These are phyloP conservation scores for Ashinkailepas kermadecensis DNA, from an alignment of 2,888 invertebrate species.

Conservation along the genomic window DNA sequence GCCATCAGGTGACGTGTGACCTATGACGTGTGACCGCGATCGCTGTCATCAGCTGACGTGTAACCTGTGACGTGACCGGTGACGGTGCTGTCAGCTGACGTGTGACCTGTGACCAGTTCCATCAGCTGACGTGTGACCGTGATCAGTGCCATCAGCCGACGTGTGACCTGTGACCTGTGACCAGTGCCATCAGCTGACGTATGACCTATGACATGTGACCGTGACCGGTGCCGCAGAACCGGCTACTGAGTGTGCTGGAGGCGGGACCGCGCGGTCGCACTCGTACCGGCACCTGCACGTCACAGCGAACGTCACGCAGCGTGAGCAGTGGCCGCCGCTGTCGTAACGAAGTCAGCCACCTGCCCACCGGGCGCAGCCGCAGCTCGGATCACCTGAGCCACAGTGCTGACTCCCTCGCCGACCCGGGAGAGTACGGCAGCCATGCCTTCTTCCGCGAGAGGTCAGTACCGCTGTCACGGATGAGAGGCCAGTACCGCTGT, in stretches of 20 bases:
- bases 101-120: too few relatives aligned
- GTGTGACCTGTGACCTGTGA: too few relatives aligned
- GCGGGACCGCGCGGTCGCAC: slow-evolving; percentile 28
- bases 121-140: too few relatives aligned
- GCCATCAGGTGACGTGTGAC: too few relatives aligned
- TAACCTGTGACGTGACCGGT: too few relatives aligned
- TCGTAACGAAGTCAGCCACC: slow-evolving; percentile 12
- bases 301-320: slow-evolving; percentile 23
- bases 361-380: not conserved
- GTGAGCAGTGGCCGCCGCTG: slow-evolving; percentile 29
- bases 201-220: too few relatives aligned
- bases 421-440: slow-evolving; percentile 27
- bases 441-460: slow-evolving; percentile 29
- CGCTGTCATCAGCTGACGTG: too few relatives aligned
- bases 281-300: slow-evolving; percentile 25
- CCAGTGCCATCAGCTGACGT: too few relatives aligned
- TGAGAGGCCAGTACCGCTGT: too few relatives aligned
- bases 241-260: slow-evolving; percentile 28
- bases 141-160: too few relatives aligned
- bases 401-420: slow-evolving; percentile 26
- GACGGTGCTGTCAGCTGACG: too few relatives aligned
- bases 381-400: slow-evolving; percentile 2
- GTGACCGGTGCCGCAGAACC: not conserved
- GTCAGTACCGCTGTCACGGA: slow-evolving; percentile 16
- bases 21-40: too few relatives aligned